Evolutionary conservation across 2,113 vertebrate genomes (phyloP).

Genomic region (Hippocampus zosterae): DNA sequence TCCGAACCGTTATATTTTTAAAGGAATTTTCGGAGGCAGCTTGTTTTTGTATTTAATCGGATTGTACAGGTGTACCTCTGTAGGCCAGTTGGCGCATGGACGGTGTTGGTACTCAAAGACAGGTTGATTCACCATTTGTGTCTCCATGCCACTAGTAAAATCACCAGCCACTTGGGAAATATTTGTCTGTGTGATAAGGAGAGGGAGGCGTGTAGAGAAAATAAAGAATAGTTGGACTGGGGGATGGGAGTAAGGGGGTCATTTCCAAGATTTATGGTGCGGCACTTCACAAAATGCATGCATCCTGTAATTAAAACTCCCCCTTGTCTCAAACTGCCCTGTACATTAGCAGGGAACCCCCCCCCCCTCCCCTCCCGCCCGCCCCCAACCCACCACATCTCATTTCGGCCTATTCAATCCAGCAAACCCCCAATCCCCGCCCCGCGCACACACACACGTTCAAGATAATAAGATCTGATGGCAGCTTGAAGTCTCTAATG

Average conservation of each 20-base stretch:
- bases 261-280: conserved; percentile 74
- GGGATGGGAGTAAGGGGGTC: conserved; percentile 38
- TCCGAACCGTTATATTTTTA: not conserved
- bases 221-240: conserved; percentile 35
- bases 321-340: conserved; percentile 55
- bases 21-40: not conserved
- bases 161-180: conserved; percentile 33
- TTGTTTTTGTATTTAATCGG: not conserved
- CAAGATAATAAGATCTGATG: conserved; percentile 59
- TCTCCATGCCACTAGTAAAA: conserved; percentile 9
- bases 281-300: conserved; percentile 69
- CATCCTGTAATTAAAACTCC: conserved; percentile 78
- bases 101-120: not conserved
- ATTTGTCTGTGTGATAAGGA: conserved; percentile 55
- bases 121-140: not conserved
- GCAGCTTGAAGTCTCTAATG: conserved; percentile 64
- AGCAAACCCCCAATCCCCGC: conserved; percentile 4
- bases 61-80: not conserved
- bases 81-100: not conserved
- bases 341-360: conserved; percentile 45
- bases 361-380: not conserved
- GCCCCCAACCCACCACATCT: conserved; percentile 14
- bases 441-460: not conserved
- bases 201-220: conserved; percentile 25
- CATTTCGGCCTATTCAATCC: conserved; percentile 18